Evolutionary conservation across 2,113 vertebrate genomes (phyloP).

Genomic region (Pedionomus torquatus): DNA sequence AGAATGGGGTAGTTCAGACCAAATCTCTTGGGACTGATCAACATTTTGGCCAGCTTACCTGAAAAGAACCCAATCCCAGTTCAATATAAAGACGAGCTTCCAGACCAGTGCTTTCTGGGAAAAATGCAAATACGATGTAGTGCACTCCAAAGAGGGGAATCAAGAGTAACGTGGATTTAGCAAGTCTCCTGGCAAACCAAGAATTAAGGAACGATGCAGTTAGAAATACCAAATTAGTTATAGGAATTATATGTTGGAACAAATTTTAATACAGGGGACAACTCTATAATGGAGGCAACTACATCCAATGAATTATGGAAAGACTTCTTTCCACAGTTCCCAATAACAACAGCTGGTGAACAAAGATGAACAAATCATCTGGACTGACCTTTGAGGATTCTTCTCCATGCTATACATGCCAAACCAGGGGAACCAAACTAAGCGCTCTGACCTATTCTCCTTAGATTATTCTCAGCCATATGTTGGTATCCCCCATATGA

Average conservation of each 20-base stretch:
- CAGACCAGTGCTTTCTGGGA: slow-evolving; percentile 67
- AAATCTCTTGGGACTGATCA: not conserved
- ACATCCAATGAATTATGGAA: not conserved
- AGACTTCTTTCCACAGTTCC: not conserved
- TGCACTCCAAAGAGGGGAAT: slow-evolving; percentile 76
- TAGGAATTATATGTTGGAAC: rapidly evolving
- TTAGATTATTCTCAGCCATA: not conserved
- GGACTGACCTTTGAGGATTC: not conserved
- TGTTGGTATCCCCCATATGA: not conserved
- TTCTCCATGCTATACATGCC: not conserved
- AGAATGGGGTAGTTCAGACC: not conserved
- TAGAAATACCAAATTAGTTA: not conserved
- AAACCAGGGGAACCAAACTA: not conserved
- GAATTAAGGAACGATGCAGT: not conserved
- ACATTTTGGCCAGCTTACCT: slow-evolving; percentile 19
- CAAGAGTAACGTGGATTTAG: slow-evolving; percentile 70
- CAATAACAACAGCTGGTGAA: not conserved
- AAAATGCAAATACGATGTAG: slow-evolving; percentile 70
- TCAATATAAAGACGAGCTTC: slow-evolving; percentile 70
- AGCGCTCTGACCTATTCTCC: not conserved
- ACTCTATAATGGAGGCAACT: not conserved
- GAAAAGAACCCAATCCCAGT: slow-evolving; percentile 72
- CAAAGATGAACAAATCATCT: not conserved
- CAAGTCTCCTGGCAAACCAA: slow-evolving; percentile 59
- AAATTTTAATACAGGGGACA: not conserved